Conservation (phyloP, 2,797 vertebrate species). For the Characodon lateralis region DNA sequence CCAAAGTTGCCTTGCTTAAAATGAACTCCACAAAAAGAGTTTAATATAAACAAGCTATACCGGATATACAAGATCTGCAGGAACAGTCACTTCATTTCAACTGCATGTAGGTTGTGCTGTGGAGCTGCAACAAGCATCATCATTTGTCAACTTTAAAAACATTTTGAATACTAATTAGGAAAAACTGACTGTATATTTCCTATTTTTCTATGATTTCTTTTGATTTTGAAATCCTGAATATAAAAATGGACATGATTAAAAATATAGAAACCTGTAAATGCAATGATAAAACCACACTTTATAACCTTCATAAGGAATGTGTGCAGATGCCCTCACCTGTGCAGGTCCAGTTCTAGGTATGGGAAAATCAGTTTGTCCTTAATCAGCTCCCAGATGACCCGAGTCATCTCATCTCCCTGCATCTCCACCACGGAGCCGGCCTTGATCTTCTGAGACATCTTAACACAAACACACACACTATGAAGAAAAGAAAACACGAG, state of each 20-base stretch:
- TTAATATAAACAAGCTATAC: background rate
- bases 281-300: no score
- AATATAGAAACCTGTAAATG: no score
- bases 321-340: conserved; percentile 85
- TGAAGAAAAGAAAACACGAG: background rate
- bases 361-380: conserved; percentile 97
- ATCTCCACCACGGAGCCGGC: conserved; percentile 96
- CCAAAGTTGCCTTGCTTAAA: background rate
- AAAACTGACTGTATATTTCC: background rate
- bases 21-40: background rate
- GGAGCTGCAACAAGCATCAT: background rate
- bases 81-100: background rate
- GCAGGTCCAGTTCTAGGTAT: conserved; percentile 92
- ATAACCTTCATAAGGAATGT: background rate
- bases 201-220: background rate
- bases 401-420: conserved; percentile 99
- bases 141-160: background rate
- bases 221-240: background rate
- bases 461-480: background rate
- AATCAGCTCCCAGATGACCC: conserved; percentile 97
- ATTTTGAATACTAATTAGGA: background rate
- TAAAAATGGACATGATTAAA: no score
- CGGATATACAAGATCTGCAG: background rate
- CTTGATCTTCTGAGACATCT: conserved; percentile 92
- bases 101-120: background rate